Evolutionary conservation across 2,888 invertebrate genomes (phyloP), one percentile per base, ranked within the genome.

Genomic region (Tipula confusa): DNA sequence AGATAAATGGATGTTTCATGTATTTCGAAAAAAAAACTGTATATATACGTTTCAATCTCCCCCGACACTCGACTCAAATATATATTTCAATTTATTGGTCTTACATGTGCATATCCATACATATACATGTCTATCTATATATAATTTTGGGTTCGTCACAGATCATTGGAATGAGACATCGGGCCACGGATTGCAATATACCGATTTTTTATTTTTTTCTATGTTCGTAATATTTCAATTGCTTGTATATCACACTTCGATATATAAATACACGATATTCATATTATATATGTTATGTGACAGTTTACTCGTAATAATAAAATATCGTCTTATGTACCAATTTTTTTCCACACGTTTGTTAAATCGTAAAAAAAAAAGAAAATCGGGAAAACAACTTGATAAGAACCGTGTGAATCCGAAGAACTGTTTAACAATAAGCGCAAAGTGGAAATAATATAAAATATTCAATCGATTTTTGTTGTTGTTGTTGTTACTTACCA

Each of bases 1-100:
- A 64, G 64, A 64, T 24, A 64, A 64, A 64, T 64, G 64, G 64
- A 64, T 64, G 64, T 64, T 64, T 64, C 64, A 64, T 64, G 64
- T 64, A 64, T 64, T 64, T 24, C 24, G 24, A 64, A 31, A 7
- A n/a, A n/a, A n/a, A n/a, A n/a, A 13, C 4, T 38, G 9, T 38
- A 38, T 38, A 13, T 38, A 38, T 5, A 31, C 43, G 15, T 43
- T 43, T 43, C 7, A 43, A 5, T 43, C 43, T 15, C 64, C 64
- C 64, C 43, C 15, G 15, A 43, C 43, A 15, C 15, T 15, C 43
- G 11, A 64, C 64, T 64, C 64, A 64, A 64, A 64, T 64, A 64
- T 24, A 64, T 24, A 64, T 64, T 64, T 64, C 64, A 64, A 64
- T n/a, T 64, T 64, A 64, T 64, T 64, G 64, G 64, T 64, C 64